phyloP scores from a whole-genome alignment of 92 coral and sea anemone genomes.

The Phenganax marumi region DNA sequence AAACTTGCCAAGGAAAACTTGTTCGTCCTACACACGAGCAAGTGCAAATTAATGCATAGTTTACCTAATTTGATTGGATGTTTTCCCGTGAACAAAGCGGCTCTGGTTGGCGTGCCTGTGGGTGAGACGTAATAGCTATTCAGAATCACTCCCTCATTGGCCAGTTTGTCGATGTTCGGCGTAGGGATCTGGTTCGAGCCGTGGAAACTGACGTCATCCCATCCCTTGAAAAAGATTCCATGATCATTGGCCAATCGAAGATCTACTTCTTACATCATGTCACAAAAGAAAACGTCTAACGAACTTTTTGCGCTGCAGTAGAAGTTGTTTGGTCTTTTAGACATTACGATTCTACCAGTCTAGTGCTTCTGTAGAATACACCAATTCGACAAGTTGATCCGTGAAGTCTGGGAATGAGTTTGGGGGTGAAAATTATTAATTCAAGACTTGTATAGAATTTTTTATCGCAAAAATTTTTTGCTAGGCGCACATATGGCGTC shows the following conservation, averaged over 20 bases:
- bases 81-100: constrained; percentile 93
- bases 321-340: too few relatives aligned
- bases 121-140: constrained; percentile 94
- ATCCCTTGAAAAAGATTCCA: constrained; percentile 62
- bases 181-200: constrained; percentile 98
- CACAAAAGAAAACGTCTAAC: too few relatives aligned
- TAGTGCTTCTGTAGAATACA: too few relatives aligned
- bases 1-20: neutral
- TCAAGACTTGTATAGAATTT: too few relatives aligned
- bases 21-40: neutral
- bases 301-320: too few relatives aligned
- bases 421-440: too few relatives aligned
- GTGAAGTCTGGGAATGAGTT: too few relatives aligned
- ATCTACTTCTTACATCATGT: too few relatives aligned
- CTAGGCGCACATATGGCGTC: too few relatives aligned
- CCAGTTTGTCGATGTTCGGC: constrained; percentile 86
- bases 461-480: too few relatives aligned
- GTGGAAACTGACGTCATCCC: constrained; percentile 99
- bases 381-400: too few relatives aligned
- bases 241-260: neutral
- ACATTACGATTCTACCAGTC: too few relatives aligned
- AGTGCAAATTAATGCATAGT: neutral
- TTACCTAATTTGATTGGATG: constrained; percentile 88
- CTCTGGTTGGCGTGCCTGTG: constrained; percentile 88
- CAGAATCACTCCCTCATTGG: constrained; percentile 84